phyloP scores from a whole-genome alignment of 2,113 vertebrate species.

The Tympanuchus pallidicinctus region DNA sequence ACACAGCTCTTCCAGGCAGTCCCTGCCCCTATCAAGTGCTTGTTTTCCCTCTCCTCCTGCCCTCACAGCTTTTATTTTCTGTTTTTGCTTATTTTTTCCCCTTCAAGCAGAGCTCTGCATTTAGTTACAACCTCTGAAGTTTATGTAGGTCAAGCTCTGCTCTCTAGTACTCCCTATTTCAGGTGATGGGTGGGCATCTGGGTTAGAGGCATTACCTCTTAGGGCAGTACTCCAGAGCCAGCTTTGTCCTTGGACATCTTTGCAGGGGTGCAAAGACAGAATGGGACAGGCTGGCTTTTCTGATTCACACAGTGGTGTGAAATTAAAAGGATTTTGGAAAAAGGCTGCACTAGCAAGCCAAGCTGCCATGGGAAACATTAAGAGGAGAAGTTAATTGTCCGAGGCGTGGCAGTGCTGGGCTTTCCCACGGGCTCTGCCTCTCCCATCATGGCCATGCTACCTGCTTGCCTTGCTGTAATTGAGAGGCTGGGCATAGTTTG shows the following conservation, averaged over 20 bases:
- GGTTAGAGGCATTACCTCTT: not conserved
- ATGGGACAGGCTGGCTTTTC: not conserved
- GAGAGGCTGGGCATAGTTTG: not conserved
- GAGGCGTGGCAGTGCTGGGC: not conserved
- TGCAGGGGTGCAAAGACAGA: not conserved
- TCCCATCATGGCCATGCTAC: not conserved
- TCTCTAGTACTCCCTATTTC: not conserved
- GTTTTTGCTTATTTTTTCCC: not conserved
- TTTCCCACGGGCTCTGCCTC: slow-evolving; percentile 13
- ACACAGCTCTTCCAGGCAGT: not conserved
- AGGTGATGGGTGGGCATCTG: not conserved
- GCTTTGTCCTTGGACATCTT: not conserved
- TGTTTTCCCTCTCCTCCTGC: not conserved
- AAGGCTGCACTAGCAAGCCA: not conserved
- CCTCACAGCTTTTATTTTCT: not conserved
- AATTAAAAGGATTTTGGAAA: not conserved
- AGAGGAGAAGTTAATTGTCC: not conserved
- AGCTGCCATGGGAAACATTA: slow-evolving; percentile 3
- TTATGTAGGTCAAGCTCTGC: not conserved
- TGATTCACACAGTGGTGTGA: not conserved
- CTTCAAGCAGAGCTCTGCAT: not conserved
- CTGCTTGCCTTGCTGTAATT: not conserved
- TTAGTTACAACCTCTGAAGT: not conserved
- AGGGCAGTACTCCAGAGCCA: not conserved
- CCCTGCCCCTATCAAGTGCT: not conserved